phyloP scores from a whole-genome alignment of 2,797 vertebrate species.

The Aeoliscus strigatus region DNA sequence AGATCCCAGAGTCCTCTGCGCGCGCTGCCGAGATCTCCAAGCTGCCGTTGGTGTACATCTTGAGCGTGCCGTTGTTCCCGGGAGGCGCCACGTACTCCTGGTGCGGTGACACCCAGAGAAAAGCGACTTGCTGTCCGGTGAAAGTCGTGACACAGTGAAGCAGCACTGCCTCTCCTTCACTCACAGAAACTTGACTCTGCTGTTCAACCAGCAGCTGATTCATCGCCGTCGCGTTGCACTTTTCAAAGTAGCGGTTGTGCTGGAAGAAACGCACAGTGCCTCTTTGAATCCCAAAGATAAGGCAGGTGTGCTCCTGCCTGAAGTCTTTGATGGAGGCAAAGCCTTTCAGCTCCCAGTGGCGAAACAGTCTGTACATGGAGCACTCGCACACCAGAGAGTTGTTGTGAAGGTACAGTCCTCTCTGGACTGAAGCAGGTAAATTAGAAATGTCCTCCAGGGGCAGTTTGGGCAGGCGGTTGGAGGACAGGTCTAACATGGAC shows the following conservation, averaged over 20 bases:
- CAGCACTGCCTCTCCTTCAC: constrained; percentile 61
- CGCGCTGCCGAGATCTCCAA: constrained; percentile 73
- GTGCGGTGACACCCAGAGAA: constrained; percentile 84
- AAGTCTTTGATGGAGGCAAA: constrained; percentile 81
- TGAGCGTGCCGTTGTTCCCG: constrained; percentile 77
- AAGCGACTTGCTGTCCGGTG: constrained; percentile 44
- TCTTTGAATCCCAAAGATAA: constrained; percentile 68
- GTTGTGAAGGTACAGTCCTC: constrained; percentile 88
- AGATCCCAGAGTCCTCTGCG: constrained; percentile 77
- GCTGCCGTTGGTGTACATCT: constrained; percentile 81
- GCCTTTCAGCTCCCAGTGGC: constrained; percentile 76
- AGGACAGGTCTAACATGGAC: constrained; percentile 85
- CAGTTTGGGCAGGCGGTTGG: constrained; percentile 80
- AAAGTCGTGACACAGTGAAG: constrained; percentile 77
- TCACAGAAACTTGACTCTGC: constrained; percentile 52
- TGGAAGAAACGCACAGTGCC: constrained; percentile 80
- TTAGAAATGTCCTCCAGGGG: constrained; percentile 72
- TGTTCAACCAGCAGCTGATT: constrained; percentile 15
- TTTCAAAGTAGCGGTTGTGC: constrained; percentile 77
- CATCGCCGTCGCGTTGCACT: constrained; percentile 65
- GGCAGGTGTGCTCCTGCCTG: constrained; percentile 78
- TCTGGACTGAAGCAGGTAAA: constrained; percentile 76
- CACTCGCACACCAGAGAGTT: constrained; percentile 89
- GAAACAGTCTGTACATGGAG: constrained; percentile 79
- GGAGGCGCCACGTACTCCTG: constrained; percentile 79